A percentile compares a stretch with the other conserved stretches of the same genome.
phyloP scores from a whole-genome alignment of 2,113 vertebrate species.

The Engraulis encrasicolus region DNA sequence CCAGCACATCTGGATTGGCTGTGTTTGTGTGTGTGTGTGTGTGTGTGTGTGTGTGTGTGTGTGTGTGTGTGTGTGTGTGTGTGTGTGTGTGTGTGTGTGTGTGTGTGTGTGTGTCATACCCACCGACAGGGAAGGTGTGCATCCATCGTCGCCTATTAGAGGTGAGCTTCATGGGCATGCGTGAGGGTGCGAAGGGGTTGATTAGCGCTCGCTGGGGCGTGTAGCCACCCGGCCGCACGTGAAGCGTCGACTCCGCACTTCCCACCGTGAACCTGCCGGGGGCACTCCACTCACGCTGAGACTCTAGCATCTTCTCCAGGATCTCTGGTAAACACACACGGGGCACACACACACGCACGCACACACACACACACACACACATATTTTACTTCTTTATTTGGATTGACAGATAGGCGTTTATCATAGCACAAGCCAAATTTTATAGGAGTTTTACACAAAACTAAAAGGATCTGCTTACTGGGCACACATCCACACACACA shows the following conservation, averaged over 20 bases:
- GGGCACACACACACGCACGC: conserved; percentile 15
- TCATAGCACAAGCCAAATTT: too few relatives aligned
- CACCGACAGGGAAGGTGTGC: conserved; percentile 97
- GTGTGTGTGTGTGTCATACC: conserved; percentile 37
- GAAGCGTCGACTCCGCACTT: conserved; percentile 92
- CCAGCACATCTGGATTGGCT: too few relatives aligned
- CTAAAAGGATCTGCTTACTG: too few relatives aligned
- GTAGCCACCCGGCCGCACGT: conserved; percentile 86
- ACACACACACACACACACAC: conserved; percentile 5
- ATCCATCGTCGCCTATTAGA: conserved; percentile 97
- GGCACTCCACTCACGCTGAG: conserved; percentile 91
- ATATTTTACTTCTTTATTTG: too few relatives aligned
- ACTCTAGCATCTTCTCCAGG: conserved; percentile 88
- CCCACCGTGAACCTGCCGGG: conserved; percentile 94
- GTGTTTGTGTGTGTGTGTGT: too few relatives aligned
- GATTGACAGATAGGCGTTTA: too few relatives aligned
- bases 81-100: not conserved
- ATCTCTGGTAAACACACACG: conserved; percentile 66
- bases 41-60: not conserved
- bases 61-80: not conserved
- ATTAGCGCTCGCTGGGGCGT: conserved; percentile 91
- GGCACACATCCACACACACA: too few relatives aligned
- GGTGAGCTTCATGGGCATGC: conserved; percentile 98
- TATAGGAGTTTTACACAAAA: too few relatives aligned
- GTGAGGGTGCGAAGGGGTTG: conserved; percentile 95